Evolutionary conservation across 2,888 invertebrate species (phyloP).

Genomic region (Dexiosoma caninum): DNA sequence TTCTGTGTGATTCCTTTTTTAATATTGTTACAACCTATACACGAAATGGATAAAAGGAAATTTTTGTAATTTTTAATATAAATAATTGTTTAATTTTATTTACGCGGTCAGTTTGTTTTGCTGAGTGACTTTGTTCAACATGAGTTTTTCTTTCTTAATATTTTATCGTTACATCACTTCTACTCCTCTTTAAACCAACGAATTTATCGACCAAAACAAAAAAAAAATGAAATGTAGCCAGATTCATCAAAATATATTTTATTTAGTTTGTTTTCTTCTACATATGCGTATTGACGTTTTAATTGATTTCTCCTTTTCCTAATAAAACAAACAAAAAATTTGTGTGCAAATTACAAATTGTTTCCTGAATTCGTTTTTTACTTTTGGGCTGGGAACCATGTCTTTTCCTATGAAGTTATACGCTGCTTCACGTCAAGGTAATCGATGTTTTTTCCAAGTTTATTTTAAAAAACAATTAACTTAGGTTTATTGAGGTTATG

Average conservation of each 20-base stretch:
- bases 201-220: slow-evolving; percentile 38
- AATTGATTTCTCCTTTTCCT: slow-evolving; percentile 13
- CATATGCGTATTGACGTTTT: not conserved
- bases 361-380: slow-evolving; percentile 17
- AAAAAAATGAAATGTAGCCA: not conserved
- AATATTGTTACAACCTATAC: too few species aligned
- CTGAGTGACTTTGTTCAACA: too few species aligned
- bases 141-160: too few species aligned
- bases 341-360: slow-evolving; percentile 29
- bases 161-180: too few species aligned
- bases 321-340: slow-evolving; percentile 16
- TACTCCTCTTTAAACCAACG: not conserved
- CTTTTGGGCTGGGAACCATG: slow-evolving; percentile 63
- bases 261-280: not conserved
- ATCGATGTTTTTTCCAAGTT: slow-evolving; percentile 37
- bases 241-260: not conserved
- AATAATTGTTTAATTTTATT: too few species aligned
- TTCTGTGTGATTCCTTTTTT: too few species aligned
- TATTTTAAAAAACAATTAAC: not conserved
- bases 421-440: slow-evolving; percentile 73
- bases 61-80: too few species aligned
- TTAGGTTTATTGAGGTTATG: slow-evolving; percentile 73
- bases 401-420: slow-evolving; percentile 72
- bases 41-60: too few species aligned
- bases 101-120: too few species aligned